These are phyloP conservation scores for Temnothorax longispinosus DNA, from an alignment of 1,140 invertebrate genomes.

Conservation along the genomic window DNA sequence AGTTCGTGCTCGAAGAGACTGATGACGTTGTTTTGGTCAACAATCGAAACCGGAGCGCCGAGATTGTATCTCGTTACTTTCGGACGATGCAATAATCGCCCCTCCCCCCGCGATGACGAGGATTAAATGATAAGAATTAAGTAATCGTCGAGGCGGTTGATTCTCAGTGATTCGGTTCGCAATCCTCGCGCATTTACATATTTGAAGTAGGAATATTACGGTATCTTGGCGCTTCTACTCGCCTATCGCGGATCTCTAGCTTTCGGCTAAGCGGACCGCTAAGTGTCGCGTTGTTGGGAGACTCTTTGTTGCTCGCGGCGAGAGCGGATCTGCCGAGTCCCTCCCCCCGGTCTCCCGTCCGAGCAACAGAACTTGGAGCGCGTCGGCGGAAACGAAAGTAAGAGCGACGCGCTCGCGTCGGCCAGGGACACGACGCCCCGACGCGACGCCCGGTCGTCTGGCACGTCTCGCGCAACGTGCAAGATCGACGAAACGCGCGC, in stretches of 20 bases:
- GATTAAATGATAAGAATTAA: too few relatives aligned
- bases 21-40: neutral
- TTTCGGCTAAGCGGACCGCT: neutral
- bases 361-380: neutral
- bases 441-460: neutral
- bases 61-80: neutral
- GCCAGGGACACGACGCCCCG: neutral
- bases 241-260: neutral
- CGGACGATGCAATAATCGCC: neutral
- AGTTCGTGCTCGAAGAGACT: neutral
- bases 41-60: neutral
- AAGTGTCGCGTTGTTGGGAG: neutral
- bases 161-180: neutral
- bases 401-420: slow-evolving; percentile 9
- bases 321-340: neutral
- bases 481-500: too few relatives aligned
- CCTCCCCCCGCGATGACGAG: too few relatives aligned
- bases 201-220: too few relatives aligned
- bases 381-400: slow-evolving; percentile 44
- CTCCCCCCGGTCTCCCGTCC: neutral
- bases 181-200: neutral
- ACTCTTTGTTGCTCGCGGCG: neutral
- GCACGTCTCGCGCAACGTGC: neutral
- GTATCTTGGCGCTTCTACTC: neutral
- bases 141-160: too few relatives aligned